Evolutionary conservation across 1,140 invertebrate genomes (phyloP).

Genomic region (Thrips palmi): DNA sequence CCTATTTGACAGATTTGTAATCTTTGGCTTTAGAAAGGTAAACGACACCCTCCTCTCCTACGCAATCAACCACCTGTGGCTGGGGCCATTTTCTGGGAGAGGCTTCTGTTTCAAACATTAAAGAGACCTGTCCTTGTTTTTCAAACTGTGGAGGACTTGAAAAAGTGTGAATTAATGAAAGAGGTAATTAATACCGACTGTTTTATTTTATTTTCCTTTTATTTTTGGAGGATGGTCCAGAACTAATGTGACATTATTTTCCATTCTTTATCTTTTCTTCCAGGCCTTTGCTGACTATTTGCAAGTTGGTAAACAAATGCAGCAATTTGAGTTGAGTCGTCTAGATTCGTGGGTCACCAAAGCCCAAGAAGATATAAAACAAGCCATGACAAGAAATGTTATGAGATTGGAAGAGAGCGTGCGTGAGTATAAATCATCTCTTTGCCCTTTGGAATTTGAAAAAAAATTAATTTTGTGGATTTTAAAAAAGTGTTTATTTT

Average conservation of each 20-base stretch:
- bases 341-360: slow-evolving; percentile 40
- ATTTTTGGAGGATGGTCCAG: neutral
- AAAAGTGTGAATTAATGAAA: slow-evolving; percentile 49
- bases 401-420: slow-evolving; percentile 39
- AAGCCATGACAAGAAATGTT: slow-evolving; percentile 44
- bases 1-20: slow-evolving; percentile 1
- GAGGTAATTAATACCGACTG: slow-evolving; percentile 22
- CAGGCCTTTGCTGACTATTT: slow-evolving; percentile 59
- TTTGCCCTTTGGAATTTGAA: no score
- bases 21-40: slow-evolving; percentile 36
- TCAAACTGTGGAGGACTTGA: slow-evolving; percentile 50
- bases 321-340: slow-evolving; percentile 50
- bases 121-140: slow-evolving; percentile 62
- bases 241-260: slow-evolving; percentile 4
- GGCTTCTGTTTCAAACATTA: slow-evolving; percentile 52
- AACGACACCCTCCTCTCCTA: slow-evolving; percentile 50
- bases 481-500: no score
- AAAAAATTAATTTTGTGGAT: no score
- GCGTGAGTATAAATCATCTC: no score
- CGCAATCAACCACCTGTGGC: slow-evolving; percentile 56
- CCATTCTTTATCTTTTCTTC: slow-evolving; percentile 15
- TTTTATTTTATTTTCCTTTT: slow-evolving; percentile 2
- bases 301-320: slow-evolving; percentile 49
- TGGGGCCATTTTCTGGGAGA: slow-evolving; percentile 68
- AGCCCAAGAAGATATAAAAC: slow-evolving; percentile 31